Evolutionary conservation across 1,140 invertebrate species (phyloP).

Genomic region (Lycorma delicatula): DNA sequence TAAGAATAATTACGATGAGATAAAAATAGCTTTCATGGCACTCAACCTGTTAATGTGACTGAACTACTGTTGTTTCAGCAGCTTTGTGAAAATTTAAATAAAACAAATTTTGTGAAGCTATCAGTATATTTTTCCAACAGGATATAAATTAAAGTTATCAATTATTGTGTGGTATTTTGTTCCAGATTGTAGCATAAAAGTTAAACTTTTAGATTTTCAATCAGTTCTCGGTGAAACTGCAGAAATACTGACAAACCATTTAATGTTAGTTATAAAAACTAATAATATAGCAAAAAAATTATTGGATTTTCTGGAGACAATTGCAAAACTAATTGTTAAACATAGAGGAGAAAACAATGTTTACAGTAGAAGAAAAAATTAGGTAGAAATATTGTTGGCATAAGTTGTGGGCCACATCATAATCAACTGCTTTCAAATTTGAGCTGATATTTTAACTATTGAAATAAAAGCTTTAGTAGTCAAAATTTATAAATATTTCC

Average conservation of each 20-base stretch:
- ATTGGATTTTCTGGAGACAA: slow-evolving; percentile 31
- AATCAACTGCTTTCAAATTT: slow-evolving; percentile 25
- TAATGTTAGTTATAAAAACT: slow-evolving; percentile 13
- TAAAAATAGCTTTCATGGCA: no score
- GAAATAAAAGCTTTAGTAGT: slow-evolving; percentile 30
- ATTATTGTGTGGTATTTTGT: slow-evolving; percentile 27
- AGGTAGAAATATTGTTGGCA: slow-evolving; percentile 16
- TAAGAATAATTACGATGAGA: no score
- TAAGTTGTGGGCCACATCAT: slow-evolving; percentile 30
- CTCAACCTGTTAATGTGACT: no score
- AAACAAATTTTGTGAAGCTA: no score
- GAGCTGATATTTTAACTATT: slow-evolving; percentile 25
- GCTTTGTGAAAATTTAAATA: no score
- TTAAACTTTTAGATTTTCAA: slow-evolving; percentile 26
- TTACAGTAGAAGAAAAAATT: slow-evolving; percentile 25
- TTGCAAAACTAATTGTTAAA: slow-evolving; percentile 28
- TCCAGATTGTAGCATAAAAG: slow-evolving; percentile 21
- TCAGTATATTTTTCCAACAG: no score
- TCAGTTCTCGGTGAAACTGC: slow-evolving; percentile 23
- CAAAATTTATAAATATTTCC: slow-evolving; percentile 32
- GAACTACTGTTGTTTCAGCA: no score
- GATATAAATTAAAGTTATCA: no score
- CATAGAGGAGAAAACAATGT: slow-evolving; percentile 26
- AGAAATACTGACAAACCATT: slow-evolving; percentile 15
- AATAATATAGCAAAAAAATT: slow-evolving; percentile 25